Percentiles rank a stretch among this genome's conserved stretches.
Evolutionary conservation across 2,113 vertebrate species (phyloP).

Genomic region (Hirundichthys speculiger): DNA sequence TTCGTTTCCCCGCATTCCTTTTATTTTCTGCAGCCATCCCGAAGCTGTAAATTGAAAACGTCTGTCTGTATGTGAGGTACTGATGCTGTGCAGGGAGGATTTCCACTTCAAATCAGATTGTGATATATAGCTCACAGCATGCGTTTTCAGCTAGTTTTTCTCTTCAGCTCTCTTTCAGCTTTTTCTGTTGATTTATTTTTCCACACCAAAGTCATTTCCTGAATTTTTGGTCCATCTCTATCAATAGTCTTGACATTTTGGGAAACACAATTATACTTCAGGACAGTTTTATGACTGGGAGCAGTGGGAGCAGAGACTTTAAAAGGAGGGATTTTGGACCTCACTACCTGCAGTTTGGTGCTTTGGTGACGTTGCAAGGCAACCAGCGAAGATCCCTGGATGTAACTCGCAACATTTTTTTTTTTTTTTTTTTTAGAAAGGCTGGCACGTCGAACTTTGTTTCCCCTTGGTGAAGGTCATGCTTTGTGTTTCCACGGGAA

Average conservation of each 20-base stretch:
- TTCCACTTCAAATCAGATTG: not conserved
- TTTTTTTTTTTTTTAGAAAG: too few relatives aligned
- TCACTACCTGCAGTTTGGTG: not conserved
- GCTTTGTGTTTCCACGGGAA: too few relatives aligned
- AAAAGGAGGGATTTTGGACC: too few relatives aligned
- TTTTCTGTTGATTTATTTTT: not conserved
- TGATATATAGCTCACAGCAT: not conserved
- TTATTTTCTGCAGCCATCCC: not conserved
- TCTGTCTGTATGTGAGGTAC: slow-evolving; percentile 10
- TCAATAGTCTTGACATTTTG: not conserved
- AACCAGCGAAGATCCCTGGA: not conserved
- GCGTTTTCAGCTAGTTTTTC: not conserved
- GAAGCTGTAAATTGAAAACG: slow-evolving; percentile 24
- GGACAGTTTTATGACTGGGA: too few relatives aligned
- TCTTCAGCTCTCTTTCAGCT: not conserved
- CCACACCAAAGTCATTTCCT: too few relatives aligned
- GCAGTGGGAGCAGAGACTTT: too few relatives aligned
- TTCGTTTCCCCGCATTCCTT: slow-evolving; percentile 12
- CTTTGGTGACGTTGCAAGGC: not conserved
- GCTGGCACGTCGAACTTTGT: too few relatives aligned
- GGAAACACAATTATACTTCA: not conserved
- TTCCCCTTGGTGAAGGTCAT: too few relatives aligned
- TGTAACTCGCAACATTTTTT: too few relatives aligned
- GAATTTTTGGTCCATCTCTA: too few relatives aligned
- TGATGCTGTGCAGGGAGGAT: not conserved